Base-by-base conservation (phyloP, 1,140 invertebrate species). In the Ylistrum balloti region DNA sequence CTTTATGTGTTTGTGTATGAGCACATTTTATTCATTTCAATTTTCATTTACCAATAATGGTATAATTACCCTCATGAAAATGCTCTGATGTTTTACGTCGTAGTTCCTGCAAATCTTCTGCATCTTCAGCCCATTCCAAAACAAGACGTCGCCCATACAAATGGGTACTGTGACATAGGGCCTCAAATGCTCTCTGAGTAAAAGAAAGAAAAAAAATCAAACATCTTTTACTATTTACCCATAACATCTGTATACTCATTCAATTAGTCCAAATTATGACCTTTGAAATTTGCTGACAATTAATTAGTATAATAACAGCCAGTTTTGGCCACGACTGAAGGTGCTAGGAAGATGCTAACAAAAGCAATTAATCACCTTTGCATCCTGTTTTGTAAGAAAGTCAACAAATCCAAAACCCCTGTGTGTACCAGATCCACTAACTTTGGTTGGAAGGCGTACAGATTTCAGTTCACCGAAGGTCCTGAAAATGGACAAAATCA, bases 401-500 rank as follows among this genome's bases (percentile, higher is more conserved):
- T 99, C 99, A 20, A 99, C 98, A 96, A 99, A 99, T 74, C 97
- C 98, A 96, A 99, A 99, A 89, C 99, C 99, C 95, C 99, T 97
- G 96, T 99, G 99, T 33, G 97, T 97, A 90, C 98, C 98, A 34
- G 97, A 97, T 9, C 95, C 96, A 33, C 94, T 93, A 93, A 99
- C 96, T 97, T 99, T 99, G 94, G 98, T 98, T 0, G 99, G 99
- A 91, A 99, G 96, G 91, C 99, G 97, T 28, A 99, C 97, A 45
- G 97, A 97, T 96, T 99, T 99, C 28, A 99, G 96, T 96, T 99
- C 98, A 11, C 99, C 99, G 97, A 99, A 99, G 22, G 98, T 98
- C 94, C 98, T 99, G 95, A 92, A 92, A 90, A 90, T 28, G 89
- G 33, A 74, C 38, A 93, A n/a, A 48, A 3, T 86, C 38, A 22